Conservation (phyloP, 2,888 invertebrate species). For the Hirtodrosophila confusa region DNA sequence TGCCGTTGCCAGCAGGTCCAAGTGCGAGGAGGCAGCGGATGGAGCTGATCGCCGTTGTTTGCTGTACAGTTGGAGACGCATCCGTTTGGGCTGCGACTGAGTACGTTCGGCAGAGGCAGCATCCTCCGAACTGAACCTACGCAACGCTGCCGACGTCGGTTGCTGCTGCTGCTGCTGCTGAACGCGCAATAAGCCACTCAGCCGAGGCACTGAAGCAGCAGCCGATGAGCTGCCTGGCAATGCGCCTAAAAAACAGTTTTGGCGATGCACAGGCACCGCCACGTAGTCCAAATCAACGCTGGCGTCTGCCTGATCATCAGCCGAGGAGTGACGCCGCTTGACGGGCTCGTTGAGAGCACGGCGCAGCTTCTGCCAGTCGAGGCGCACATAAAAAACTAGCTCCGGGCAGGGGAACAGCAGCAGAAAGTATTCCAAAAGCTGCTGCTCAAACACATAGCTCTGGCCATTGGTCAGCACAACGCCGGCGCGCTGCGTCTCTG, state of each 20-base stretch:
- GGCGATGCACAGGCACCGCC: constrained; percentile 77
- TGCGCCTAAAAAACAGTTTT: constrained; percentile 81
- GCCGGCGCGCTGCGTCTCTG: constrained; percentile 47
- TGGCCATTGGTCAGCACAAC: constrained; percentile 76
- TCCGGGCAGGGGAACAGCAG: constrained; percentile 79
- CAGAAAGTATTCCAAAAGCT: constrained; percentile 79
- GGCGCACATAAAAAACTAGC: constrained; percentile 73
- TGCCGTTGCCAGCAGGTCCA: background rate
- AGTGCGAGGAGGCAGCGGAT: background rate
- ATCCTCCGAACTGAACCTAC: background rate
- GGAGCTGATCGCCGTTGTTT: constrained; percentile 22
- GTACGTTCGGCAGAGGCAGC: background rate
- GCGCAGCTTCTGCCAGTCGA: constrained; percentile 62
- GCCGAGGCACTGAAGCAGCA: constrained; percentile 40
- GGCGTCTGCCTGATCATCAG: background rate
- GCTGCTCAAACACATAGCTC: constrained; percentile 72
- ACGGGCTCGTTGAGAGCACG: constrained; percentile 26
- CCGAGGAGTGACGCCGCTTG: constrained; percentile 28
- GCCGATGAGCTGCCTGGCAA: constrained; percentile 40
- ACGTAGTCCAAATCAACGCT: constrained; percentile 30
- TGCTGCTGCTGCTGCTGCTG: constrained; percentile 9
- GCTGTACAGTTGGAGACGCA: constrained; percentile 20
- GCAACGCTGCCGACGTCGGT: constrained; percentile 10
- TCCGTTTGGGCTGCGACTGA: constrained; percentile 30
- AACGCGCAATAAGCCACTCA: constrained; percentile 1